Conservation (phyloP, 1,140 invertebrate genomes). For the Drosophila pectinifera region DNA sequence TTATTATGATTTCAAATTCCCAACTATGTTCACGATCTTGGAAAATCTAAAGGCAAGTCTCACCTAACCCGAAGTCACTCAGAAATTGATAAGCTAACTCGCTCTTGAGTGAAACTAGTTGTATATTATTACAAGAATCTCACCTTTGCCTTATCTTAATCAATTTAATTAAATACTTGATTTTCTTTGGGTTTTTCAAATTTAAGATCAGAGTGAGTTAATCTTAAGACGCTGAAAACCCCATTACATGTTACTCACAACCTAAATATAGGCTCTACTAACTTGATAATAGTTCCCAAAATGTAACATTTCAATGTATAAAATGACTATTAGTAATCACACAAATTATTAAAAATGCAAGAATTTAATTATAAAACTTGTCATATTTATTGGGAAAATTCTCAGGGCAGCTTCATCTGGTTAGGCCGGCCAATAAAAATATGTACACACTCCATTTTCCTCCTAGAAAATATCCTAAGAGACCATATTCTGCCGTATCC, state of each 20-base stretch:
- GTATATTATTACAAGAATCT: too few relatives aligned
- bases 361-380: neutral
- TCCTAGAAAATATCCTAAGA: conserved; percentile 61
- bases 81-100: neutral
- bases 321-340: neutral
- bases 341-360: neutral
- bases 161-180: neutral
- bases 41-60: neutral
- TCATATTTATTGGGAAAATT: conserved; percentile 2
- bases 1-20: neutral
- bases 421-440: too few relatives aligned
- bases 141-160: too few relatives aligned
- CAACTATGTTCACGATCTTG: neutral
- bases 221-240: neutral
- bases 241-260: neutral
- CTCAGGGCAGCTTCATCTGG: neutral
- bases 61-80: neutral
- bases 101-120: conserved; percentile 7
- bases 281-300: too few relatives aligned
- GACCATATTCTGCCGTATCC: conserved; percentile 34
- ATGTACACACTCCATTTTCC: too few relatives aligned
- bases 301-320: too few relatives aligned
- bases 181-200: neutral
- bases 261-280: neutral
- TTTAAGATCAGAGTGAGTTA: neutral